phyloP scores from a whole-genome alignment of 2,888 invertebrate species.

The Ophion ellenae region DNA sequence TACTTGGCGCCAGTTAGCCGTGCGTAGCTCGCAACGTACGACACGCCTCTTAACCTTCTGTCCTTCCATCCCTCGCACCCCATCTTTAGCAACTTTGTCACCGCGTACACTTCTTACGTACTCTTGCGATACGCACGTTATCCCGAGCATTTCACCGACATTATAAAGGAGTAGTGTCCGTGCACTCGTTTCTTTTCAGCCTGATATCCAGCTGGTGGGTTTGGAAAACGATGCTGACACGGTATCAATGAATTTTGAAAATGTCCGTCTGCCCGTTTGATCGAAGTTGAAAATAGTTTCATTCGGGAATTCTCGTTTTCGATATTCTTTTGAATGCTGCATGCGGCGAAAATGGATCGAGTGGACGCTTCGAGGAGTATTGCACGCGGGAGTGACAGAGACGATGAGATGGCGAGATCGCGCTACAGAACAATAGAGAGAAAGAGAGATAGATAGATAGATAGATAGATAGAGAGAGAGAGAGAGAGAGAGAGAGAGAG shows the following conservation, averaged over 20 bases:
- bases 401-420: background rate
- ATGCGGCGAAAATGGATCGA: background rate
- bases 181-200: background rate
- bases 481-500: constrained; percentile 7
- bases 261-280: background rate
- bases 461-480: constrained; percentile 31
- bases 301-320: constrained; percentile 3
- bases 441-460: constrained; percentile 15
- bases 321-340: constrained; percentile 10
- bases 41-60: constrained; percentile 45
- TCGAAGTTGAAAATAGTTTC: constrained; percentile 8
- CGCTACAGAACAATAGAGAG: background rate
- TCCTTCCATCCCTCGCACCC: constrained; percentile 6
- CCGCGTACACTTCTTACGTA: background rate
- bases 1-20: constrained; percentile 64
- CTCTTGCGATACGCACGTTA: background rate
- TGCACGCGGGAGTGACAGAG: background rate
- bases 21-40: constrained; percentile 39
- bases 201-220: background rate
- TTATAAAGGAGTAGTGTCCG: background rate
- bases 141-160: background rate
- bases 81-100: constrained; percentile 45
- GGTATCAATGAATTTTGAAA: background rate
- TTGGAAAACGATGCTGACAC: background rate
- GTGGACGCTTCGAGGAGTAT: background rate